These are phyloP conservation scores for Poeciliopsis presidionis DNA, from an alignment of 2,797 vertebrate species.

Conservation along the genomic window DNA sequence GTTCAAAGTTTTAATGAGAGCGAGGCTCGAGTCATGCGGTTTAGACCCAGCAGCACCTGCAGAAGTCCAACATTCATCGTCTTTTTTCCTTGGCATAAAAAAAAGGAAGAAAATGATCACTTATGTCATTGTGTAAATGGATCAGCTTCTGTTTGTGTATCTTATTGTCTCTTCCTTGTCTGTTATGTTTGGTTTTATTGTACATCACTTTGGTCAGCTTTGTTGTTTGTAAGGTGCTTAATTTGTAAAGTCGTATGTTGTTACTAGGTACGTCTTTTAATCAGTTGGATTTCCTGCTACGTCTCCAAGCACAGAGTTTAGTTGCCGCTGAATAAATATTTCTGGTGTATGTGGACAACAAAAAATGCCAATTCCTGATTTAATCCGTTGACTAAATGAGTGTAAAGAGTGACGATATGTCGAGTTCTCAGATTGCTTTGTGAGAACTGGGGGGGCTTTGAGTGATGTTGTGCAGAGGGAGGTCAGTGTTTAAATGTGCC, in stretches of 20 bases:
- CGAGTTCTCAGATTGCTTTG: conserved; percentile 1
- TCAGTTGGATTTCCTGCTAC: neutral
- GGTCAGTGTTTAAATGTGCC: conserved; percentile 64
- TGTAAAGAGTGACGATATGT: neutral
- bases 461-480: conserved; percentile 29
- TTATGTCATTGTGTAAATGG: neutral
- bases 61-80: neutral
- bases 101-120: neutral
- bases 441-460: conserved; percentile 35
- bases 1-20: neutral
- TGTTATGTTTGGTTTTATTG: neutral
- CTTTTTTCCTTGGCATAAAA: neutral
- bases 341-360: neutral
- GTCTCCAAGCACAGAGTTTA: neutral
- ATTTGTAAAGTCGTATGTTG: neutral
- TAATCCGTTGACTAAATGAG: neutral
- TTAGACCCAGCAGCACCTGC: neutral
- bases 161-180: neutral
- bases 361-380: neutral
- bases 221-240: neutral
- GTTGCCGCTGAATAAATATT: neutral
- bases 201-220: neutral
- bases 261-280: neutral
- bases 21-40: neutral
- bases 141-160: neutral